Evolutionary conservation across 2,888 invertebrate species (phyloP).

Genomic region (Allacma fusca): DNA sequence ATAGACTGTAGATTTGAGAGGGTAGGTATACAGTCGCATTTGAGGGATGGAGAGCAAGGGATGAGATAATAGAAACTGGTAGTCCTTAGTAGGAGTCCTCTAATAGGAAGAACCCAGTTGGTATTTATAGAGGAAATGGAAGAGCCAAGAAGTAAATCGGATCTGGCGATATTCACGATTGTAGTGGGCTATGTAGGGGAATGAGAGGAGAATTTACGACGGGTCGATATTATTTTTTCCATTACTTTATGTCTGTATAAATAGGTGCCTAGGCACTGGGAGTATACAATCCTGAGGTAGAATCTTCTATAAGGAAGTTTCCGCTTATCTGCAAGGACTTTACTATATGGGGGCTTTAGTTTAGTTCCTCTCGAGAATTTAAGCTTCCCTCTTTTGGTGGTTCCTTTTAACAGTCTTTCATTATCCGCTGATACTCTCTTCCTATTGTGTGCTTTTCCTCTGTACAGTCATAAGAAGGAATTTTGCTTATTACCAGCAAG

Average conservation of each 20-base stretch:
- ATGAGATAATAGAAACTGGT: neutral
- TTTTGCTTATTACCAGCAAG: neutral
- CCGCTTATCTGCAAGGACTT: too few species aligned
- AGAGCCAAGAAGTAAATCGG: constrained; percentile 42
- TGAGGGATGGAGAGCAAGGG: too few species aligned
- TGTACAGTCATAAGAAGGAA: neutral
- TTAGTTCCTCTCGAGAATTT: too few species aligned
- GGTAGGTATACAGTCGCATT: too few species aligned
- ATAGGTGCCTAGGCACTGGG: neutral
- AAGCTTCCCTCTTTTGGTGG: constrained; percentile 33
- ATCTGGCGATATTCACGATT: constrained; percentile 41
- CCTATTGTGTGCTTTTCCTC: too few species aligned
- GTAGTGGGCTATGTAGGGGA: constrained; percentile 8
- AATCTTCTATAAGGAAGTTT: too few species aligned
- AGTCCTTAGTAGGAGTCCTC: too few species aligned
- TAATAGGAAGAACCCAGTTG: neutral
- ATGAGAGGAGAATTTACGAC: constrained; percentile 37
- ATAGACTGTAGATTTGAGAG: too few species aligned
- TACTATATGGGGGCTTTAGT: too few species aligned
- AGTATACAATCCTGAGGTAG: too few species aligned
- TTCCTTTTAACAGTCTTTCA: constrained; percentile 31
- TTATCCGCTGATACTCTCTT: too few species aligned
- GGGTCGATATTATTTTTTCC: constrained; percentile 45
- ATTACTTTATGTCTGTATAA: constrained; percentile 9
- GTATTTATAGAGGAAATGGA: constrained; percentile 23